Evolutionary conservation across 2,888 invertebrate species (phyloP), one percentile per base, ranked within the genome.

Genomic region (Folsomia manolachei): DNA sequence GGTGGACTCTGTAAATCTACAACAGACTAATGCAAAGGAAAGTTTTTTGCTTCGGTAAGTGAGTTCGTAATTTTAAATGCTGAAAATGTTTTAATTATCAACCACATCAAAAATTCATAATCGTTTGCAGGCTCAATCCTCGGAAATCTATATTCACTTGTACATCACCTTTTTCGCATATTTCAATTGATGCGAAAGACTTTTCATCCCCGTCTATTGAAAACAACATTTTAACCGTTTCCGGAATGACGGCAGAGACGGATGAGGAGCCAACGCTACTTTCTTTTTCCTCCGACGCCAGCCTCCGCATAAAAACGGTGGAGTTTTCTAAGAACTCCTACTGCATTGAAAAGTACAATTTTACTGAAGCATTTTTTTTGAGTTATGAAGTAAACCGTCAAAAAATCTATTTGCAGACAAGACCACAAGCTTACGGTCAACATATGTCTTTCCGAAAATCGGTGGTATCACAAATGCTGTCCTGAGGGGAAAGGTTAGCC

Each of bases 381-480:
- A 21, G 4, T 27, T 7, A 27, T 64, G 2, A 26, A 26, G 23
- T 2, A 24, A 11, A 26, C 18, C 21, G 25, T 71, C 7, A 51
- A 19, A 14, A 63, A 24, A 60, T 18, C 7, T 56, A 25, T 67
- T 67, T 67, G 1, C 39, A 75, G 72, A 19, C 73, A 71, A 19
- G 56, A 14, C 7, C 56, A 23, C 61, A 68, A 24, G 60, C 71
- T 0, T 1, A 25, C 0, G n/a, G 25, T 75, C 1, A 64, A 74
- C 52, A 69, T 73, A 18, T 78, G 75, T 19, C 74, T 75, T 25
- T 63, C 72, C 2, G 26, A 69, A 1, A 62, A 69, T 18, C 70
- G 70, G 1, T 75, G 75, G 52, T 60, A 74, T 19, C 68, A 74
- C 25, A 78, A 78, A 69, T 78, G 77, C 51, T 78, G 77, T 23